Evolutionary conservation across 2,797 vertebrate genomes (phyloP).

Genomic region (Okamejei kenojei): DNA sequence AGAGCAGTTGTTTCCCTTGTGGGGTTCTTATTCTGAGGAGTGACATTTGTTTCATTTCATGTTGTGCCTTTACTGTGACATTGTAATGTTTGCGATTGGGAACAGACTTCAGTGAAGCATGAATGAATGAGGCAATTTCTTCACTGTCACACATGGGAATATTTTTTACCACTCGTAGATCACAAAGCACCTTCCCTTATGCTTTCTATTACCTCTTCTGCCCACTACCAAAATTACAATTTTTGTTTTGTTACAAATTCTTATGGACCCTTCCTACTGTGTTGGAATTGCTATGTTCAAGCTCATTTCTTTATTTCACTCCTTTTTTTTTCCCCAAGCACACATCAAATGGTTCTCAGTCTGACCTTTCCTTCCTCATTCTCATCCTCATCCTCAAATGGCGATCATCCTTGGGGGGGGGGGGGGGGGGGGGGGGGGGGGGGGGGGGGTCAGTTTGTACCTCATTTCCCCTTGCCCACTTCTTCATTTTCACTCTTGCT

Average conservation of each 20-base stretch:
- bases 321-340: not conserved
- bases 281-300: not conserved
- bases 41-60: not conserved
- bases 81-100: not conserved
- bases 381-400: not conserved
- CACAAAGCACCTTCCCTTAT: not conserved
- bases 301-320: not conserved
- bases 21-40: not conserved
- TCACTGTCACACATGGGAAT: not conserved
- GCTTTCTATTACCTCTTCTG: not conserved
- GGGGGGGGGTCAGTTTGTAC: not conserved
- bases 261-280: not conserved
- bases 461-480: not conserved
- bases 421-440: too few relatives aligned
- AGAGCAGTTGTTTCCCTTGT: not conserved
- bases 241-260: not conserved
- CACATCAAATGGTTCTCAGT: not conserved
- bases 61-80: not conserved
- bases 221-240: not conserved
- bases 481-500: not conserved
- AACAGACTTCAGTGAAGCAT: not conserved
- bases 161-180: not conserved
- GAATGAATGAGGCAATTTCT: not conserved
- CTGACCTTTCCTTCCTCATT: not conserved
- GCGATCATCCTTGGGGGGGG: not conserved